Conservation (phyloP, 2,888 invertebrate species). For the Rhagonycha lutea region DNA sequence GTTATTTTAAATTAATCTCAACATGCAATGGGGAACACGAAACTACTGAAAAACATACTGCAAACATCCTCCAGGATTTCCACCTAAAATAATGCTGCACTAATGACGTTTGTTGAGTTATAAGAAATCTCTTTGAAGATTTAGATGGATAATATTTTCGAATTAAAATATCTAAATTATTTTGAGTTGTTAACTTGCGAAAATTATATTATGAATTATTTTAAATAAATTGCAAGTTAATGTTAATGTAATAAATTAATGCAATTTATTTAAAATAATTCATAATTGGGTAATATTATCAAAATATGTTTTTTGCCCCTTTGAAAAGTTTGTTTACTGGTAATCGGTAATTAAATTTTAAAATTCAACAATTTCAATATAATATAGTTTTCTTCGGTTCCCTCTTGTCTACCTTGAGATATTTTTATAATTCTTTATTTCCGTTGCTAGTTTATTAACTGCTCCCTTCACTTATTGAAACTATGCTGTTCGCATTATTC, state of each 20-base stretch:
- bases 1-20: not conserved
- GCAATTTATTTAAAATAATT: no score
- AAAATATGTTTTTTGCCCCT: no score
- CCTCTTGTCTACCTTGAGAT: not conserved
- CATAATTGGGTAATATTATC: no score
- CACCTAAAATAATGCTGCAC: not conserved
- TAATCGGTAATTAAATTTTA: no score
- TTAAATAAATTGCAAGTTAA: no score
- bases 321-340: no score
- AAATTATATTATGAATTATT: no score
- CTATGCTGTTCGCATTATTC: not conserved
- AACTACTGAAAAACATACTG: not conserved
- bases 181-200: no score
- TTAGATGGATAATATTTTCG: not conserved
- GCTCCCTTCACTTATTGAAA: not conserved
- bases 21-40: not conserved
- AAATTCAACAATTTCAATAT: no score
- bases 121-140: not conserved
- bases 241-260: no score
- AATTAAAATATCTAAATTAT: no score
- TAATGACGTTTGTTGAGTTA: not conserved
- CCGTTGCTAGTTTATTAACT: not conserved
- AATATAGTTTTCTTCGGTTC: not conserved
- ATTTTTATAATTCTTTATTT: not conserved
- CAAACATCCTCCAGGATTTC: not conserved